A percentile compares a stretch with the other conserved stretches of the same genome.
Evolutionary conservation across 1,140 invertebrate species (phyloP).

Genomic region (Neodiprion lecontei): DNA sequence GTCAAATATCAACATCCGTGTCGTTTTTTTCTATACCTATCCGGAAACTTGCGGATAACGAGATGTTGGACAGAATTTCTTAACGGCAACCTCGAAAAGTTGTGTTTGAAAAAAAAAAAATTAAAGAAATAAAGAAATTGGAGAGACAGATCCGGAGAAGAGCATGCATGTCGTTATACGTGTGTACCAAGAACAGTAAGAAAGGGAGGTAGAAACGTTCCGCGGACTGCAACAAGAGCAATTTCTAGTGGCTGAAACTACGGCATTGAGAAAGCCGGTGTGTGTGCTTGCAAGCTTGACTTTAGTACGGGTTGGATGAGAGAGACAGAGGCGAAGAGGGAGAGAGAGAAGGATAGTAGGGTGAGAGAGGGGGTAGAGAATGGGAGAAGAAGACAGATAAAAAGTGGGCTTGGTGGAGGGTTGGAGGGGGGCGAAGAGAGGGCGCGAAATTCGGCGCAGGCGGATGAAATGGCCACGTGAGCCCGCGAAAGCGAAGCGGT

Average conservation of each 20-base stretch:
- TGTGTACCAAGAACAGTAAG: background rate
- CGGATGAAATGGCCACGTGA: slow-evolving; percentile 58
- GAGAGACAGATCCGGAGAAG: no score
- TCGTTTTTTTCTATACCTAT: no score
- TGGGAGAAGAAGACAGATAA: slow-evolving; percentile 10
- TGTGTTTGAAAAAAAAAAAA: no score
- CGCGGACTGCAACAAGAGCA: background rate
- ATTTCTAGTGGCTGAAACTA: background rate
- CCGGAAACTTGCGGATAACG: no score
- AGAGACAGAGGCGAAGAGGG: slow-evolving; percentile 14
- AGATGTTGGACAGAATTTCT: no score
- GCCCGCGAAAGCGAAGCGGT: slow-evolving; percentile 54
- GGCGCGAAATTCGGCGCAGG: slow-evolving; percentile 45
- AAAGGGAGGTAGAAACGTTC: background rate
- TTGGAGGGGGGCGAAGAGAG: slow-evolving; percentile 8
- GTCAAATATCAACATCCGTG: no score
- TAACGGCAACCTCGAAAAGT: no score
- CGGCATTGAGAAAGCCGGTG: background rate
- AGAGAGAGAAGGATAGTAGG: slow-evolving; percentile 8
- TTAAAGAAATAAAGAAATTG: no score
- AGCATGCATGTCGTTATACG: no score
- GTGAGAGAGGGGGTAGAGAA: background rate
- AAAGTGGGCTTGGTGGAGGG: slow-evolving; percentile 1
- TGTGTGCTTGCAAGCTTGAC: background rate
- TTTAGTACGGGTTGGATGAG: background rate